phyloP scores from a whole-genome alignment of 2,113 vertebrate species.

The Actenoides lindsayi region DNA sequence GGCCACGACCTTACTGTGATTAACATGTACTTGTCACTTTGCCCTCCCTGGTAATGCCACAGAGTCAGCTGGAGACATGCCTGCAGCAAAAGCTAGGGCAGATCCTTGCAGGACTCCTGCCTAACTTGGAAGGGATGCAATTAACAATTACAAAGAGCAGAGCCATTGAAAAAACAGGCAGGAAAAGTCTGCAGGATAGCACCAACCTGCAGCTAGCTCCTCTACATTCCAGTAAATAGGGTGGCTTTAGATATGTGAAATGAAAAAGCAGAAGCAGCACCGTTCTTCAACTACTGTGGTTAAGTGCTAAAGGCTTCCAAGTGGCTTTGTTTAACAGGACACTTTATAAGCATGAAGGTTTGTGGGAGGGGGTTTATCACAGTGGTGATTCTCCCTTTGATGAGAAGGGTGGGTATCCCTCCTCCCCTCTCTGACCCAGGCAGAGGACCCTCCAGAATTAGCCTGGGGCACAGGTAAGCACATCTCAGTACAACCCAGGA shows the following conservation, averaged over 20 bases:
- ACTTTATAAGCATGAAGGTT: not conserved
- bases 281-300: not conserved
- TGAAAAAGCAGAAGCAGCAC: not conserved
- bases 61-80: not conserved
- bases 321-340: not conserved
- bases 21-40: not conserved
- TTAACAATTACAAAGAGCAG: not conserved
- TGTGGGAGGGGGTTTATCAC: not conserved
- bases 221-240: not conserved
- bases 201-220: not conserved
- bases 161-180: not conserved
- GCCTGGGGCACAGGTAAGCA: not conserved
- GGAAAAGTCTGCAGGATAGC: not conserved
- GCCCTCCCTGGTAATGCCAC: not conserved
- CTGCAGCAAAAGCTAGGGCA: not conserved
- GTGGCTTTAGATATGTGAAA: not conserved
- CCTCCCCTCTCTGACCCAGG: rapidly evolving
- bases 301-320: not conserved
- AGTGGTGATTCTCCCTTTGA: not conserved
- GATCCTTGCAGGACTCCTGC: not conserved
- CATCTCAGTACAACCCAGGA: not conserved
- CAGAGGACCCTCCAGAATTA: not conserved
- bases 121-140: not conserved
- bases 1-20: rapidly evolving
- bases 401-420: not conserved